A percentile compares a stretch with the other conserved stretches of the same genome.
phyloP scores from a whole-genome alignment of 2,113 vertebrate genomes.

The Actenoides lindsayi region DNA sequence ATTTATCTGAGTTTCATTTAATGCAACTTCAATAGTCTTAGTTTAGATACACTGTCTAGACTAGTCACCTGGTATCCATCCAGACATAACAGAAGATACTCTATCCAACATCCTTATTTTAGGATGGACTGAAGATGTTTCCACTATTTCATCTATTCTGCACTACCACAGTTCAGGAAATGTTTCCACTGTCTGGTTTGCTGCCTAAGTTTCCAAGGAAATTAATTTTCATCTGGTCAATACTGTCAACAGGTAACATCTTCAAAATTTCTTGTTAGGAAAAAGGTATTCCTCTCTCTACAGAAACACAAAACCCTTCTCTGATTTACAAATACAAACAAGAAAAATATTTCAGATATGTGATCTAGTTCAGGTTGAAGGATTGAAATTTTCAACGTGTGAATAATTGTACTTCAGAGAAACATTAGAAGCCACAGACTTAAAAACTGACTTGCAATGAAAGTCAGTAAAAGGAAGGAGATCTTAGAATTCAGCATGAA shows the following conservation, averaged over 20 bases:
- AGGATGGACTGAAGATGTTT: neutral
- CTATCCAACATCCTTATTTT: neutral
- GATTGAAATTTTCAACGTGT: neutral
- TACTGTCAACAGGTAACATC: neutral
- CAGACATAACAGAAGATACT: neutral
- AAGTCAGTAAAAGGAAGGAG: neutral
- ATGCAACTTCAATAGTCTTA: neutral
- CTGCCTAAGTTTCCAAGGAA: neutral
- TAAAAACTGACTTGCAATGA: neutral
- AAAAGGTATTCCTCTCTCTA: neutral
- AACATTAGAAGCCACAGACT: neutral
- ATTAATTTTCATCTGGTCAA: neutral
- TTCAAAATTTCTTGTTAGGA: neutral
- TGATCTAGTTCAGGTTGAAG: neutral
- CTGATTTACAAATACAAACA: neutral
- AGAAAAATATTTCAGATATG: neutral
- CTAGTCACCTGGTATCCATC: neutral
- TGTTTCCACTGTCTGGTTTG: neutral
- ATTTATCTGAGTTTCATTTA: neutral
- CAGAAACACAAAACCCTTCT: neutral
- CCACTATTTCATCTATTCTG: neutral
- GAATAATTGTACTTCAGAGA: neutral
- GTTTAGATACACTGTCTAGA: neutral
- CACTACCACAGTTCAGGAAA: neutral
- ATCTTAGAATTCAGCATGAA: neutral